phyloP scores from a whole-genome alignment of 2,888 invertebrate species.

The Microctonus hyperodae region DNA sequence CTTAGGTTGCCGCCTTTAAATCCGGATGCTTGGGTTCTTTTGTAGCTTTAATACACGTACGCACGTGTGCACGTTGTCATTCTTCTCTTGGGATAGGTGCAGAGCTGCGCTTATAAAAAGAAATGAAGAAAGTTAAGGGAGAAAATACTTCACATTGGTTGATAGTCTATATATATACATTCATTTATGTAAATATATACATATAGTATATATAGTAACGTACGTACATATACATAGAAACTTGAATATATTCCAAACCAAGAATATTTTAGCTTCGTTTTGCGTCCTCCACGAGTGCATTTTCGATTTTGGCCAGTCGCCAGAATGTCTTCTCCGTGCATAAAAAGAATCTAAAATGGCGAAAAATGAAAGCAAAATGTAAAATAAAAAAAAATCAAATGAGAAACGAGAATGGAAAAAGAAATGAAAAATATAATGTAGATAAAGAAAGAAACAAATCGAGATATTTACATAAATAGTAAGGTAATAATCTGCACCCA shows the following conservation, averaged over 20 bases:
- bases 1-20: conserved; percentile 15
- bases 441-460: not conserved
- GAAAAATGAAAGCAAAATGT: no score
- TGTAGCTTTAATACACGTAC: not conserved
- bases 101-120: not conserved
- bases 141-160: not conserved
- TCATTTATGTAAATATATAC: not conserved
- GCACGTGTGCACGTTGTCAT: not conserved
- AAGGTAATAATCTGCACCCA: conserved; percentile 21
- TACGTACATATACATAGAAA: no score
- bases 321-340: conserved; percentile 10
- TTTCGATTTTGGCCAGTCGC: conserved; percentile 26
- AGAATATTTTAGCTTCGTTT: conserved; percentile 13
- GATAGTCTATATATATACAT: not conserved
- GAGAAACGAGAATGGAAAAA: not conserved
- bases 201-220: conserved; percentile 1
- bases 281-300: conserved; percentile 27
- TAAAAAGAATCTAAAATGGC: not conserved
- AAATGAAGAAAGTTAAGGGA: not conserved
- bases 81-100: not conserved
- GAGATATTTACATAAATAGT: conserved; percentile 23
- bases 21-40: conserved; percentile 4
- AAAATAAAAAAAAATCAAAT: not conserved
- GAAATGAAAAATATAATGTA: not conserved
- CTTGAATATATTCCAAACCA: conserved; percentile 22